A percentile compares a stretch with the other conserved stretches of the same genome.
phyloP scores from a whole-genome alignment of 2,888 invertebrate genomes.

The Sphinx pinastri region DNA sequence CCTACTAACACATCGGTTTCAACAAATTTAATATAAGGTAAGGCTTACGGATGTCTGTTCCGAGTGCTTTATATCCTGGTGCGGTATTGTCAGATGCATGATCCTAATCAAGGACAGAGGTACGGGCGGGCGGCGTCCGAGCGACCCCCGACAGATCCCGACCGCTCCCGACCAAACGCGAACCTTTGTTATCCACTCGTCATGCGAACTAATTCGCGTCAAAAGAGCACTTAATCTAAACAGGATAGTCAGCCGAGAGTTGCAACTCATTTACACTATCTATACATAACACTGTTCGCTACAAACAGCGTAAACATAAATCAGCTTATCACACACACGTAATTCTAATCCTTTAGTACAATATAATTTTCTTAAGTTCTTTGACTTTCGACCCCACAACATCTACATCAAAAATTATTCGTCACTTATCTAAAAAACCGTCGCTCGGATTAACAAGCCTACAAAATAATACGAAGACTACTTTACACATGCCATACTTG shows the following conservation, averaged over 20 bases:
- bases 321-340: no score
- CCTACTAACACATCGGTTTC: no score
- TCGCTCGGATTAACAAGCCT: no score
- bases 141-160: neutral
- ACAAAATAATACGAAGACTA: no score
- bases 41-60: neutral
- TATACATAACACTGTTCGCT: no score
- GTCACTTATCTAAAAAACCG: no score
- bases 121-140: neutral
- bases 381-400: no score
- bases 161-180: neutral
- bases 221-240: neutral
- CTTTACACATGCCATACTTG: no score
- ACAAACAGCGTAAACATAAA: no score
- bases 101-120: conserved; percentile 11
- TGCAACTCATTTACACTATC: neutral
- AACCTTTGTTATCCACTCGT: conserved; percentile 3
- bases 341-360: no score
- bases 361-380: no score
- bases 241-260: neutral
- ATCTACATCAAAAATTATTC: no score
- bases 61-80: conserved; percentile 4
- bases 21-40: neutral
- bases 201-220: neutral
- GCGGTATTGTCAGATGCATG: conserved; percentile 20